phyloP scores from a whole-genome alignment of 2,113 vertebrate species.

The Isurus oxyrinchus region DNA sequence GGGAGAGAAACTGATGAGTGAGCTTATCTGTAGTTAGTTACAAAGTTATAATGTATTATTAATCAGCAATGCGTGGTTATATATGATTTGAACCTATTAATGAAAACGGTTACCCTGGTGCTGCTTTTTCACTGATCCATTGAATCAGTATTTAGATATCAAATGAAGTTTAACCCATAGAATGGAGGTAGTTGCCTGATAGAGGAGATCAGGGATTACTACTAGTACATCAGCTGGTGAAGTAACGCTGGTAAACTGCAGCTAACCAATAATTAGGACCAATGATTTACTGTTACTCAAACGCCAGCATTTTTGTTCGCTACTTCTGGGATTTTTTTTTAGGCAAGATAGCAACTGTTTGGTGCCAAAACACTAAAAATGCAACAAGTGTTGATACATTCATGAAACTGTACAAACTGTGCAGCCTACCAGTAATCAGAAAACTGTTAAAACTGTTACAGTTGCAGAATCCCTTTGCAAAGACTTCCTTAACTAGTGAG shows the following conservation, averaged over 20 bases:
- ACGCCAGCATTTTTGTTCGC: background rate
- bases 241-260: background rate
- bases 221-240: background rate
- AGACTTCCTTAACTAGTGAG: background rate
- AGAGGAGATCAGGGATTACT: background rate
- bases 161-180: background rate
- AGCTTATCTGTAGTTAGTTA: background rate
- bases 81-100: background rate
- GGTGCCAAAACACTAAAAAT: background rate
- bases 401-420: background rate
- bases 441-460: background rate
- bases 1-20: background rate
- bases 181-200: background rate
- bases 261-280: background rate
- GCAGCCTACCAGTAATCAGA: background rate
- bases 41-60: background rate
- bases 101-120: background rate
- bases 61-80: background rate
- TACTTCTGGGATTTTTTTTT: background rate
- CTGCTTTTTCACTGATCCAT: background rate
- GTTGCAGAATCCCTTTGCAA: background rate
- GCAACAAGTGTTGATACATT: background rate
- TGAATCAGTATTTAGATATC: background rate
- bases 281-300: background rate
- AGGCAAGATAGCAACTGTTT: background rate